These are phyloP conservation scores for Cartodere bifasciata DNA, from an alignment of 2,888 invertebrate species.

Conservation along the genomic window DNA sequence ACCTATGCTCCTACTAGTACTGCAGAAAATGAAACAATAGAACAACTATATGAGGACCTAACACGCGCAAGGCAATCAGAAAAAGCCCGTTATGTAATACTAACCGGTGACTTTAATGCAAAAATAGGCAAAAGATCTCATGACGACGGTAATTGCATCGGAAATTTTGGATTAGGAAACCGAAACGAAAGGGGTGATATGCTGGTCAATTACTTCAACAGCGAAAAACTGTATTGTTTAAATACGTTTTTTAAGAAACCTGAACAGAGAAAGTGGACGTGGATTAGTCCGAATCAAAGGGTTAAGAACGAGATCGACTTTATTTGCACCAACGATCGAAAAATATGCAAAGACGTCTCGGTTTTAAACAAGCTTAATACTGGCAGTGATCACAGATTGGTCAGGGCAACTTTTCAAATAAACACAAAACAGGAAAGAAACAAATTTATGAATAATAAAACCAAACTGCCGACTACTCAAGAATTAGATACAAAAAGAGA, in stretches of 20 bases:
- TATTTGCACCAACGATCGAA: constrained; percentile 5
- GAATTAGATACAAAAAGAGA: too few relatives aligned
- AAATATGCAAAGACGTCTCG: constrained; percentile 6
- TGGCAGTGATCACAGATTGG: constrained; percentile 6
- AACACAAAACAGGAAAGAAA: too few relatives aligned
- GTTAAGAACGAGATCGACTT: constrained; percentile 10
- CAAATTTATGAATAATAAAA: too few relatives aligned
- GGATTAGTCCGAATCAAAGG: constrained; percentile 8
- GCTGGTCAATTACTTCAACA: constrained; percentile 2
- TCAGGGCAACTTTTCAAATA: constrained; percentile 5
- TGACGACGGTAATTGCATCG: constrained; percentile 8
- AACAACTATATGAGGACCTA: constrained; percentile 10
- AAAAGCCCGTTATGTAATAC: constrained; percentile 4
- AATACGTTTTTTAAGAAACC: constrained; percentile 10
- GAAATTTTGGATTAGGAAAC: constrained; percentile 7
- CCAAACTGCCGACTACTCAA: too few relatives aligned
- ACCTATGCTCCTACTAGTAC: constrained; percentile 8
- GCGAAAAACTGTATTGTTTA: constrained; percentile 2
- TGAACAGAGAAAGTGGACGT: constrained; percentile 10
- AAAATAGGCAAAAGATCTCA: constrained; percentile 6
- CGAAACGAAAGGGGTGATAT: constrained; percentile 9
- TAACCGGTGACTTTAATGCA: constrained; percentile 11
- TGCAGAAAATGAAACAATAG: constrained; percentile 8
- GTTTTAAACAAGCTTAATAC: constrained; percentile 5
- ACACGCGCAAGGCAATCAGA: constrained; percentile 6